phyloP scores from a whole-genome alignment of 2,797 vertebrate species.

The Hemibagrus guttatus region DNA sequence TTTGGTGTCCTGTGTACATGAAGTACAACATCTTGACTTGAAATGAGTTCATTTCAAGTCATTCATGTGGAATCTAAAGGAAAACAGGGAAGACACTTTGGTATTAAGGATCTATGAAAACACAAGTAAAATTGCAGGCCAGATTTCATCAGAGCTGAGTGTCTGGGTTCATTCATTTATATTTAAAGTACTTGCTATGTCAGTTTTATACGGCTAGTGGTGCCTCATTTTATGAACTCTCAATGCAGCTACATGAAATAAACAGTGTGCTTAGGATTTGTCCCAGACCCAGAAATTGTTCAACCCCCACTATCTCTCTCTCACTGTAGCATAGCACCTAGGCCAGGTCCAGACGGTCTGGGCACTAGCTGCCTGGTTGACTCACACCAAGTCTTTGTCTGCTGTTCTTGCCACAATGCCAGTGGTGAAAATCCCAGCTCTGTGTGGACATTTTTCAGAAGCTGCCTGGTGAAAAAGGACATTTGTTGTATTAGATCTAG shows the following conservation, averaged over 20 bases:
- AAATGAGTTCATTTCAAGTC: background rate
- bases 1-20: background rate
- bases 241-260: slow-evolving; percentile 58
- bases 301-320: slow-evolving; percentile 17
- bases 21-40: background rate
- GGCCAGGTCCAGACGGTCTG: slow-evolving; percentile 31
- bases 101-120: background rate
- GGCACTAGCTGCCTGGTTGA: slow-evolving; percentile 29
- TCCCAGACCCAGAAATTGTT: slow-evolving; percentile 47
- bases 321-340: slow-evolving; percentile 15
- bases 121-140: background rate
- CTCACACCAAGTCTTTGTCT: slow-evolving; percentile 33
- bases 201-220: slow-evolving; percentile 4
- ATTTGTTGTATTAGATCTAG: slow-evolving; percentile 58
- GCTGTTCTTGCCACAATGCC: slow-evolving; percentile 28
- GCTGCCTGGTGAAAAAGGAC: slow-evolving; percentile 57
- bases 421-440: slow-evolving; percentile 37
- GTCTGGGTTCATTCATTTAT: slow-evolving; percentile 17
- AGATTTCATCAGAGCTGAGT: background rate
- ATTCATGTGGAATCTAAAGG: background rate
- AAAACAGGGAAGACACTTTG: background rate
- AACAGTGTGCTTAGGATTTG: slow-evolving; percentile 53
- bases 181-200: slow-evolving; percentile 12
- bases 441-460: slow-evolving; percentile 54
- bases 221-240: slow-evolving; percentile 45